phyloP scores from a whole-genome alignment of 2,888 invertebrate species.

The Drosophila paranaensis region DNA sequence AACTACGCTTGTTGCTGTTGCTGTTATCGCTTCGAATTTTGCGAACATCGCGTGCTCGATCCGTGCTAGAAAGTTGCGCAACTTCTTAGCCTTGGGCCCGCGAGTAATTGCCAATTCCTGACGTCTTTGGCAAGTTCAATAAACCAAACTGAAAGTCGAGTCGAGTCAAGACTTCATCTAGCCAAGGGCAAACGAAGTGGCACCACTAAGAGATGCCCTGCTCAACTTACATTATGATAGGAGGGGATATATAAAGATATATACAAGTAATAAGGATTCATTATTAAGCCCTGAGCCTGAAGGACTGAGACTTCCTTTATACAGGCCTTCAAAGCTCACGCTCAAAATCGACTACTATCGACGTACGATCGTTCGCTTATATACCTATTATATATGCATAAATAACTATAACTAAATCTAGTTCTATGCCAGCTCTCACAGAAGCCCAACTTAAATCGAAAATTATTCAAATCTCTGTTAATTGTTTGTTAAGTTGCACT shows the following conservation, averaged over 20 bases:
- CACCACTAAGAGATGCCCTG: neutral
- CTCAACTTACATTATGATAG: no score
- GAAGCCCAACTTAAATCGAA: no score
- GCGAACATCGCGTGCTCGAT: constrained; percentile 35
- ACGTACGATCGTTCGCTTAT: neutral
- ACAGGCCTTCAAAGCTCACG: no score
- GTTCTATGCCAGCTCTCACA: no score
- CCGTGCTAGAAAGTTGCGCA: constrained; percentile 23
- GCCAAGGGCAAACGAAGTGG: neutral
- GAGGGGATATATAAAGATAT: no score
- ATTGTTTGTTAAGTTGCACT: constrained; percentile 6
- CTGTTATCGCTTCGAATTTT: constrained; percentile 11
- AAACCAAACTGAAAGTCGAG: neutral
- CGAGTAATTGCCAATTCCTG: constrained; percentile 8
- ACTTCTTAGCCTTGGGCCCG: constrained; percentile 18
- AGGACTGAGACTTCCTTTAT: neutral
- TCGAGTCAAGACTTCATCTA: neutral
- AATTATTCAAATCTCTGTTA: neutral
- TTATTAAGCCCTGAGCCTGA: no score
- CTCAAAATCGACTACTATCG: neutral
- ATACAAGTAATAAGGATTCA: no score
- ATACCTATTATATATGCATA: no score
- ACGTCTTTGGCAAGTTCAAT: constrained; percentile 8
- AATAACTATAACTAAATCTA: no score
- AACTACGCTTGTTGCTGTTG: constrained; percentile 10